Base-by-base conservation (phyloP, 1,140 invertebrate genomes). In the Drosophila varians region DNA sequence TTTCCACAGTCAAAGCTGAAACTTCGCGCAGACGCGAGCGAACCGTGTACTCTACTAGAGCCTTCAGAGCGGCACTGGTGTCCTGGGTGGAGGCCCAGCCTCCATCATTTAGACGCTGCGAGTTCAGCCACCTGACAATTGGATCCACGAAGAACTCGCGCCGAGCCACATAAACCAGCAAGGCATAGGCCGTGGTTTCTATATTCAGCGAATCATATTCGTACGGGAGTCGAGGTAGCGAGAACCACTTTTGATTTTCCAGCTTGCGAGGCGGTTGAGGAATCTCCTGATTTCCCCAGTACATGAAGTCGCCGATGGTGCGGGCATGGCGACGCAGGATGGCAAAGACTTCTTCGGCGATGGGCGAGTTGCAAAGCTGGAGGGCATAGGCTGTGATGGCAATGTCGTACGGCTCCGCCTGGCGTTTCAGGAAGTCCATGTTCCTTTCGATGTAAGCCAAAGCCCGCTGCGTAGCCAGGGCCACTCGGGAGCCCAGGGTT, bases 21-120 rank as follows among this genome's bases (percentile, higher is more conserved):
- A 98, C 96, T 84, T 98, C 97, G 19, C 97, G 93, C 58, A 98
- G 94, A 23, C 96, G 94, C 34, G 96, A 95, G 42, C 95, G 94
- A 21, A 96, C 94, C 0, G 98, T 97, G 90, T 97, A 99, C 74
- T 98, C 96, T 76, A 97, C 97, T 2, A 99, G 90, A 0, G 97
- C 97, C 84, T 97, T 97, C 91, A 98, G 92, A 0, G 97, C 97
- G 77, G 97, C 94, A 62, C 97, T 95, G 0, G 97, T 97, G 54
- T 90, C 90, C 92, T 98, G 97, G 3, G 98, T 98, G 0, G 97
- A 98, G 0, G 97, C 96, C 97, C 98, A 98, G 0, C 97, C 98
- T 31, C 96, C 96, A 79, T 98, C 96, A n/a, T 95, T 95, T 0
- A 98, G 92, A 46, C 98, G 93, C 89, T 99, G 98, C 0, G 96